Evolutionary conservation across 2,113 vertebrate genomes (phyloP).

Genomic region (Noturus placidus): DNA sequence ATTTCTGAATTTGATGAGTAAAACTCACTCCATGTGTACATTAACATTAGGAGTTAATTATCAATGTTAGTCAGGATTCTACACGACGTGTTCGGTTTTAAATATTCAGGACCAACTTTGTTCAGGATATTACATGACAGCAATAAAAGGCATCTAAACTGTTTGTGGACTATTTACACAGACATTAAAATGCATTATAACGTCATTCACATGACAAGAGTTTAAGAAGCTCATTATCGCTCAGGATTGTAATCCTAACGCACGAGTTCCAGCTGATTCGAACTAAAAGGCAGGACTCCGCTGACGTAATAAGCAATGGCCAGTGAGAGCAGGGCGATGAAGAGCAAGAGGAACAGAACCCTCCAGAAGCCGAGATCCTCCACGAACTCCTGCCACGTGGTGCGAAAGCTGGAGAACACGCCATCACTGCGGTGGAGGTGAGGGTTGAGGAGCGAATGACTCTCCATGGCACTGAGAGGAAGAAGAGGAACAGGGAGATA

Average conservation of each 20-base stretch:
- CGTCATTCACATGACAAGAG: neutral
- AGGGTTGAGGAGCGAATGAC: constrained; percentile 84
- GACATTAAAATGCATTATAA: neutral
- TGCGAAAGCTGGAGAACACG: constrained; percentile 83
- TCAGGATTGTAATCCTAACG: constrained; percentile 63
- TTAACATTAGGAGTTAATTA: neutral
- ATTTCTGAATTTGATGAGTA: neutral
- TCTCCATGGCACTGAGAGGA: constrained; percentile 83
- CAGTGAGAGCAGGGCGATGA: constrained; percentile 84
- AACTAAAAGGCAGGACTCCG: constrained; percentile 82
- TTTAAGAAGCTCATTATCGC: neutral
- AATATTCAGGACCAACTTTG: neutral
- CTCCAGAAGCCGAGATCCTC: constrained; percentile 88
- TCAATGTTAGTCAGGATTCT: neutral
- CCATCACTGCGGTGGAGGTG: constrained; percentile 83
- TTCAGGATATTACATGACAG: neutral
- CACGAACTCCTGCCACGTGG: constrained; percentile 87
- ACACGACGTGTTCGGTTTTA: neutral
- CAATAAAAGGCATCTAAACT: neutral
- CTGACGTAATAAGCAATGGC: constrained; percentile 88
- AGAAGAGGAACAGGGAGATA: neutral
- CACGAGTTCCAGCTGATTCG: constrained; percentile 84
- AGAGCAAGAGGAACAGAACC: constrained; percentile 80
- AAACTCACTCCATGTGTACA: neutral
- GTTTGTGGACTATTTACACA: constrained; percentile 23